A percentile compares a stretch with the other conserved stretches of the same genome.
These are phyloP conservation scores for Drosophila ustulata DNA, from an alignment of 2,888 invertebrate species.

Conservation along the genomic window DNA sequence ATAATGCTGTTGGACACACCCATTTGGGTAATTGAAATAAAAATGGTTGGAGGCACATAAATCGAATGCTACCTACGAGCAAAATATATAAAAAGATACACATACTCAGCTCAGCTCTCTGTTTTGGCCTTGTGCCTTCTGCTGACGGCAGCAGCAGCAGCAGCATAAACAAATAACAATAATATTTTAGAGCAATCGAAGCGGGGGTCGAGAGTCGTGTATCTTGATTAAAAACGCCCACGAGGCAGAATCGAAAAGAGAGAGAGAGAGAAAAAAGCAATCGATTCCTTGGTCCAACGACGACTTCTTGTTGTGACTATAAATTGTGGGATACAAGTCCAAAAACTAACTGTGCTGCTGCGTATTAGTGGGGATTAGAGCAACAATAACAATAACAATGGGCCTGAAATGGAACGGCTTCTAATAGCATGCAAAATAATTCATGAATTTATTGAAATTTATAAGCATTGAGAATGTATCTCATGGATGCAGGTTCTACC, in stretches of 20 bases:
- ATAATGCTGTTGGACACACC: constrained; percentile 46
- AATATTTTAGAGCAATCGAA: constrained; percentile 55
- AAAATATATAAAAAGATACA: constrained; percentile 6
- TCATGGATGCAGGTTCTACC: constrained; percentile 19
- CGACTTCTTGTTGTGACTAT: constrained; percentile 33
- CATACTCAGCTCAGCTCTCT: constrained; percentile 4
- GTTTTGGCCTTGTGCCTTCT: background rate
- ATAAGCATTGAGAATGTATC: constrained; percentile 48
- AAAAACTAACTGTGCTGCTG: constrained; percentile 50
- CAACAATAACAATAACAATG: constrained; percentile 26
- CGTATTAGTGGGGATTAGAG: constrained; percentile 64
- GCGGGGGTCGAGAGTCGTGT: constrained; percentile 36
- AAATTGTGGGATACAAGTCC: constrained; percentile 43
- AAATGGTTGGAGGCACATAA: constrained; percentile 49
- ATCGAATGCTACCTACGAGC: constrained; percentile 29
- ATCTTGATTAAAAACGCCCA: constrained; percentile 68
- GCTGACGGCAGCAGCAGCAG: constrained; percentile 6
- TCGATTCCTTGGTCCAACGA: constrained; percentile 36
- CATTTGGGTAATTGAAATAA: constrained; percentile 62
- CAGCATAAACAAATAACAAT: constrained; percentile 59
- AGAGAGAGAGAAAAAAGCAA: constrained; percentile 26
- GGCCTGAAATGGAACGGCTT: constrained; percentile 29
- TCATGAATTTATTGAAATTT: constrained; percentile 80
- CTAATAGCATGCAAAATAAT: constrained; percentile 68
- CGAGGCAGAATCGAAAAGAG: constrained; percentile 31